These are phyloP conservation scores for Meandrusa payeni DNA, from an alignment of 2,888 invertebrate genomes.

Conservation along the genomic window DNA sequence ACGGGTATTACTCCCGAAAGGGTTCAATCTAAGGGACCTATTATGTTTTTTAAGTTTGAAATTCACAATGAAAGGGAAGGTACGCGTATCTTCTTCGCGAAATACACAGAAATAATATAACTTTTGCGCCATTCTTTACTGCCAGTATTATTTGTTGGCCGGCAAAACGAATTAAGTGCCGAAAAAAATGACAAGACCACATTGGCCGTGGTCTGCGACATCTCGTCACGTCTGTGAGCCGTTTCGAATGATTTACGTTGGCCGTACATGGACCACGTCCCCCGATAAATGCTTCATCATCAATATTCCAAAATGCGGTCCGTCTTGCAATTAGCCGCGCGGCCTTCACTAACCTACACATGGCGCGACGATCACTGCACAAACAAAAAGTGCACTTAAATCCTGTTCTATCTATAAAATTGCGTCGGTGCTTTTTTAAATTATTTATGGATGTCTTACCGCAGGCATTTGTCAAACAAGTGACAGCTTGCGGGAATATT, in stretches of 20 bases:
- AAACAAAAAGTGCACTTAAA: constrained; percentile 65
- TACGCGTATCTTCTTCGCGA: constrained; percentile 23
- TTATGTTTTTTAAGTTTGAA: too few species aligned
- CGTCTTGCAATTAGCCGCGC: constrained; percentile 73
- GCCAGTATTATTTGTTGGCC: constrained; percentile 39
- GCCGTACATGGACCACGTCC: constrained; percentile 74
- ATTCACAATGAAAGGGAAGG: too few species aligned
- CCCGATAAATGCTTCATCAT: constrained; percentile 79
- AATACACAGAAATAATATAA: constrained; percentile 36
- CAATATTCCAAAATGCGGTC: constrained; percentile 80
- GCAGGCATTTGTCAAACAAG: constrained; percentile 15
- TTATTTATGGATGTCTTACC: constrained; percentile 31
- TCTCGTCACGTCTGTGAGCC: constrained; percentile 73
- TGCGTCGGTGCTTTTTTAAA: constrained; percentile 53
- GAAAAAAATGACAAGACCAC: constrained; percentile 67
- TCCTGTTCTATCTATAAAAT: constrained; percentile 73
- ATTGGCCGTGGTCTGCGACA: constrained; percentile 72
- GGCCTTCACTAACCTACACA: constrained; percentile 76
- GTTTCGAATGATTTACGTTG: constrained; percentile 76
- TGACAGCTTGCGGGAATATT: constrained; percentile 1
- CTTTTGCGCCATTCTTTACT: constrained; percentile 44
- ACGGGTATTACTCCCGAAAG: too few species aligned
- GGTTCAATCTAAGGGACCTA: too few species aligned
- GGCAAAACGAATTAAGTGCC: constrained; percentile 62
- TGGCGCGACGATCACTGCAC: constrained; percentile 49